These are phyloP conservation scores for Polietes domitor DNA, from an alignment of 2,888 invertebrate genomes.

Conservation along the genomic window DNA sequence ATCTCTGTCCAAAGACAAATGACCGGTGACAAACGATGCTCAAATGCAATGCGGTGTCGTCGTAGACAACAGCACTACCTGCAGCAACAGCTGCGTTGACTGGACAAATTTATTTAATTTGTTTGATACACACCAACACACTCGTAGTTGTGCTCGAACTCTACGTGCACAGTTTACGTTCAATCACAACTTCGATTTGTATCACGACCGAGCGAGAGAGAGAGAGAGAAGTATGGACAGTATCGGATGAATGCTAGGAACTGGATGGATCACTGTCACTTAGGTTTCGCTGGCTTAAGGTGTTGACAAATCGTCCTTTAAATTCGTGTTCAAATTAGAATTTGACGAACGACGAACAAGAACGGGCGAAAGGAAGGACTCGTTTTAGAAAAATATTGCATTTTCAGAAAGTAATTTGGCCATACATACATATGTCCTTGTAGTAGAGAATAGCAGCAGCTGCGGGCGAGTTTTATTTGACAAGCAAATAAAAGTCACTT, in stretches of 20 bases:
- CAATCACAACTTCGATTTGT: not conserved
- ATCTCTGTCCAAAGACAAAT: conserved; percentile 62
- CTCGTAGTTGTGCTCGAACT: not conserved
- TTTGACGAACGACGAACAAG: too few species aligned
- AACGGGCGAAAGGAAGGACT: too few species aligned
- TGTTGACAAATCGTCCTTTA: too few species aligned
- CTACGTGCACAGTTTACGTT: not conserved
- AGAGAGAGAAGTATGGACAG: not conserved
- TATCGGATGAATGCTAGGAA: not conserved
- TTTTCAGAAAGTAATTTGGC: too few species aligned
- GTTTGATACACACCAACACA: conserved; percentile 12
- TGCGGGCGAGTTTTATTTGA: too few species aligned
- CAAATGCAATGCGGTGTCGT: conserved; percentile 36
- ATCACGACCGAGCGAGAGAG: not conserved
- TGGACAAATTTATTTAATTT: conserved; percentile 51
- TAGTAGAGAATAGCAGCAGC: too few species aligned
- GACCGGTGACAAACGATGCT: conserved; percentile 60
- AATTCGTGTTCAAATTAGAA: too few species aligned
- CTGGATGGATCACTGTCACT: too few species aligned
- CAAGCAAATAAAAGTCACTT: too few species aligned
- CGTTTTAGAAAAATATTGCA: too few species aligned
- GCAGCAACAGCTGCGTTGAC: conserved; percentile 25
- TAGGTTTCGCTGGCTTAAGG: too few species aligned
- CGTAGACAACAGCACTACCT: conserved; percentile 15
- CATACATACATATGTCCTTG: too few species aligned